Base-by-base conservation (phyloP, 2,797 vertebrate genomes). In the Morus bassanus region DNA sequence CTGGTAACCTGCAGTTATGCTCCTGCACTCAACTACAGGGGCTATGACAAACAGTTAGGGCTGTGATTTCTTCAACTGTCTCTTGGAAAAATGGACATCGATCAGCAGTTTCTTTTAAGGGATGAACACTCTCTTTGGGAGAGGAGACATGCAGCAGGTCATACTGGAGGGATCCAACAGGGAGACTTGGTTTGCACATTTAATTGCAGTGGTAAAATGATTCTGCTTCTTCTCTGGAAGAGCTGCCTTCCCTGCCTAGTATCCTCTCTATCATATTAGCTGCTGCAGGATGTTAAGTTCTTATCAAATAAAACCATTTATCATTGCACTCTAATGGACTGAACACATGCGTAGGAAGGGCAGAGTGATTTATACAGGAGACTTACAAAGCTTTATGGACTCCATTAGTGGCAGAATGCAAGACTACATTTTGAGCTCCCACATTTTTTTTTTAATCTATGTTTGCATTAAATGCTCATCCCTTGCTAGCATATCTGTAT, bases 251-350 rank as follows among this genome's bases (percentile, higher is more conserved):
- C 67, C 67, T 77, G 35, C 43, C 54, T 76, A 51, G 54, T 60
- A 85, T 48, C 33, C 37, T 35, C 61, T 95, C 90, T 81, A 85
- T 82, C 61, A 41, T 86, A 85, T 87, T 70, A 94, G 91, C 56
- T 91, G 46, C 60, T 6, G 7, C 75, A 76, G 89, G 83, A 74
- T 82, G 87, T 89, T 85, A 85, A 91, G 37, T 63, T 90, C 83
- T 88, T 82, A 82, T 53, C 48, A 95, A 91, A 95, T 76, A 87
- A 90, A 93, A 86, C 8, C 59, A 89, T 87, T 92, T 92, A 70
- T 65, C 33, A 57, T 35, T 81, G 53, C 22, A 61, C 77, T 73
- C 63, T 94, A 94, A 92, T 76, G 88, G 92, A 76, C 60, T 54
- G 59, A 87, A 59, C 48, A 83, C 63, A 60, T 11, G 15, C 31